Evolutionary conservation across 2,797 vertebrate genomes (phyloP).

Genomic region (Calcarius lapponicus): DNA sequence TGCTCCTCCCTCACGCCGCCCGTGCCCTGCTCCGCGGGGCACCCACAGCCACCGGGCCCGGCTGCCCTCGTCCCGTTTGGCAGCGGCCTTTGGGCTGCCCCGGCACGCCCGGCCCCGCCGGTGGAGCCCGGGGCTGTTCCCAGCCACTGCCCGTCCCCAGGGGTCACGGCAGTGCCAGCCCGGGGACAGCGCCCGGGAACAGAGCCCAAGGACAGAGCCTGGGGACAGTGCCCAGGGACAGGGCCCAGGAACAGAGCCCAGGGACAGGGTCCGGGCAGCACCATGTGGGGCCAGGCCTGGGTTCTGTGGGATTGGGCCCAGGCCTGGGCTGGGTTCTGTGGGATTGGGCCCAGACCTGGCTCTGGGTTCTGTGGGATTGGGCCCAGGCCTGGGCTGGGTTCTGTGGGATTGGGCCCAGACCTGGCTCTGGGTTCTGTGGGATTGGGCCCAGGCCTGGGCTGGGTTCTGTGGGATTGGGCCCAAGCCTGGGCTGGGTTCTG

Average conservation of each 20-base stretch:
- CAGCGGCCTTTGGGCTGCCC: not conserved
- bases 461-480: not conserved
- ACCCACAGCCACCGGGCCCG: not conserved
- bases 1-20: not conserved
- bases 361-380: not conserved
- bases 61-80: not conserved
- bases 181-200: accelerated
- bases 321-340: too few species aligned
- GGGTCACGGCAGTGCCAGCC: not conserved
- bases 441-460: not conserved
- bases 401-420: not conserved
- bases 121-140: accelerated
- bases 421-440: too few species aligned
- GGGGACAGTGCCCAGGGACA: too few species aligned
- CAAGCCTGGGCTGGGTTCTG: too few species aligned
- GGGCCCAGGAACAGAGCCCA: accelerated
- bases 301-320: not conserved
- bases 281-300: not conserved
- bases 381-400: too few species aligned
- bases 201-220: accelerated
- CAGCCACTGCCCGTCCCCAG: accelerated
- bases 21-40: not conserved
- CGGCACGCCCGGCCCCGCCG: not conserved
- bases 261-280: too few species aligned
- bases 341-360: too few species aligned